phyloP scores from a whole-genome alignment of 2,797 vertebrate genomes.

The Chloroceryle inda region DNA sequence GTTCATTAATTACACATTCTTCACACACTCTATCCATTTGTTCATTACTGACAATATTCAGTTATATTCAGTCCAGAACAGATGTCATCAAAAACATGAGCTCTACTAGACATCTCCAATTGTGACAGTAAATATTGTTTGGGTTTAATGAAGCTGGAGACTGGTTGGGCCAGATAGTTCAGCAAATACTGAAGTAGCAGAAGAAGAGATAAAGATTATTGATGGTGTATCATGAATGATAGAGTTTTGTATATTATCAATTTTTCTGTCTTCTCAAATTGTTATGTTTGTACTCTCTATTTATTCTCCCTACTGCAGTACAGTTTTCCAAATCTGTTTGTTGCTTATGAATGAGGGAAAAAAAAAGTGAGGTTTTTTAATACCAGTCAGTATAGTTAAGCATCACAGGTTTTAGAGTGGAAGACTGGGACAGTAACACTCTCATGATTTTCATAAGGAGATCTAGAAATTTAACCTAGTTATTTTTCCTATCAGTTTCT shows the following conservation, averaged over 20 bases:
- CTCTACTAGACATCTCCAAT: background rate
- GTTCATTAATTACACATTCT: background rate
- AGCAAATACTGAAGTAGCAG: background rate
- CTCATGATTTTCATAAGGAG: background rate
- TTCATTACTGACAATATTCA: background rate
- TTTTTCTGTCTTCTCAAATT: background rate
- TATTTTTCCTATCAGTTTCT: background rate
- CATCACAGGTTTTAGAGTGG: background rate
- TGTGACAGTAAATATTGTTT: background rate
- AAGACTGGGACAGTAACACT: background rate
- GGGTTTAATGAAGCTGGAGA: background rate
- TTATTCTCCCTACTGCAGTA: background rate
- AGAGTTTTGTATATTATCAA: background rate
- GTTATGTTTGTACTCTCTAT: background rate
- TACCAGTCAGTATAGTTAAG: background rate
- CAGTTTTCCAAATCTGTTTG: background rate
- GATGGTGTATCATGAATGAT: background rate
- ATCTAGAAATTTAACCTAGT: background rate
- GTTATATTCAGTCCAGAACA: background rate
- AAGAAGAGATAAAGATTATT: background rate
- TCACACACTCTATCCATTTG: background rate
- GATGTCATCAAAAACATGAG: background rate
- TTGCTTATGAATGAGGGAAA: background rate
- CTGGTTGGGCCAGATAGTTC: background rate
- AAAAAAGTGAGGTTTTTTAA: accelerated